Conservation (phyloP, 2,113 vertebrate genomes). For the Semicossyphus pulcher region DNA sequence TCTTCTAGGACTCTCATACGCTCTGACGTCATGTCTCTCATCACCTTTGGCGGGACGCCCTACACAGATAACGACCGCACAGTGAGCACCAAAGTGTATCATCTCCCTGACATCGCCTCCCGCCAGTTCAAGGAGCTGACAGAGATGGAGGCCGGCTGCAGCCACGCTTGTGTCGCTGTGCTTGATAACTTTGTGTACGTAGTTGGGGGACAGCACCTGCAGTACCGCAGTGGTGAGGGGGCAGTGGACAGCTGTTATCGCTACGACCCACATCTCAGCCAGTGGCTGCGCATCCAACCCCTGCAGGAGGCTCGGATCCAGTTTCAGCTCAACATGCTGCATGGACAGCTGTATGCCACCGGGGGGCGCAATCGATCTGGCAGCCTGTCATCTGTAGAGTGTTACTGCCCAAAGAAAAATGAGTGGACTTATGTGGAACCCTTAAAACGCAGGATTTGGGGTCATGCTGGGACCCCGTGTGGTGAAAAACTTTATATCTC, state of each 20-base stretch:
- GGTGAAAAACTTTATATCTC: constrained; percentile 91
- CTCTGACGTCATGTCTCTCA: constrained; percentile 88
- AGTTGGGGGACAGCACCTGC: constrained; percentile 93
- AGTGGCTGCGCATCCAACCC: constrained; percentile 93
- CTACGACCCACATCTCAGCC: constrained; percentile 93
- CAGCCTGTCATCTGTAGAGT: constrained; percentile 94
- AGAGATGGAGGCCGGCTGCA: constrained; percentile 93
- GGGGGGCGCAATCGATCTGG: constrained; percentile 95
- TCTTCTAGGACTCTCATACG: constrained; percentile 89
- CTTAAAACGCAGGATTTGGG: constrained; percentile 94
- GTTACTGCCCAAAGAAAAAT: constrained; percentile 92
- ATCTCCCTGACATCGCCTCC: constrained; percentile 82
- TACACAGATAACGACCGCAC: constrained; percentile 96
- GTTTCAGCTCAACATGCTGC: constrained; percentile 92
- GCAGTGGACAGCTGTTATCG: constrained; percentile 92
- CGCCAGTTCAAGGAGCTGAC: constrained; percentile 94
- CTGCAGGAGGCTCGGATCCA: constrained; percentile 97
- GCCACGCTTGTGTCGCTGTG: constrained; percentile 93
- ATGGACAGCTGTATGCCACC: constrained; percentile 90
- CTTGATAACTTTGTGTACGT: constrained; percentile 98
- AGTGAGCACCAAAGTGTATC: constrained; percentile 91
- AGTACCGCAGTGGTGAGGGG: constrained; percentile 96
- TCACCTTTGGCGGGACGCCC: constrained; percentile 94
- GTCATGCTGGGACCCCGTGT: constrained; percentile 89
- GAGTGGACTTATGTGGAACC: constrained; percentile 93